phyloP scores from a whole-genome alignment of 2,797 vertebrate genomes.

The Muscicapa comitata region DNA sequence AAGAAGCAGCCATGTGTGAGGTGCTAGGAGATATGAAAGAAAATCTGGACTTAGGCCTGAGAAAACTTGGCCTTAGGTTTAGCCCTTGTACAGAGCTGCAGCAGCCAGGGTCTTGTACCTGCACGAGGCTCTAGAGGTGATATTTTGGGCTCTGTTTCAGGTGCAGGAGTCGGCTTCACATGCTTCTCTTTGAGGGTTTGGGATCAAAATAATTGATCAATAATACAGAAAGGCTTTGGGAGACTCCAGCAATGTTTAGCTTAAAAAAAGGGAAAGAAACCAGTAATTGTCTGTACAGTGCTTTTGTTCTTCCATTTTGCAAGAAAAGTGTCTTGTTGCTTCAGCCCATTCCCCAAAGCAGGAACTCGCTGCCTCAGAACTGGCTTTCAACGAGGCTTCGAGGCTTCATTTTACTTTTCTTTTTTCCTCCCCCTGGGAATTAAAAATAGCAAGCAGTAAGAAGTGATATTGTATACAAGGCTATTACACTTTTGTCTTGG shows the following conservation, averaged over 20 bases:
- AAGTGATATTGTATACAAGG: conserved; percentile 21
- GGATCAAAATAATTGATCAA: background rate
- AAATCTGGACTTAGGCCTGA: background rate
- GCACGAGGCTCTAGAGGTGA: background rate
- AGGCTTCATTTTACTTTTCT: background rate
- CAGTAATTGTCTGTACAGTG: background rate
- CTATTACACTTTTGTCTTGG: conserved; percentile 64
- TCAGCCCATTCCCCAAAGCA: background rate
- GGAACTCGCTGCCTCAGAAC: background rate
- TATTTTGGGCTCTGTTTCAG: background rate
- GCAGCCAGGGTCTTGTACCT: background rate
- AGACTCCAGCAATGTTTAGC: background rate
- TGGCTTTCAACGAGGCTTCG: accelerated
- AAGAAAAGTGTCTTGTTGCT: background rate
- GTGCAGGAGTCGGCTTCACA: accelerated
- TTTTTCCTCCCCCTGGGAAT: background rate
- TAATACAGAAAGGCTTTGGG: background rate
- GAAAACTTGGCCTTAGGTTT: background rate
- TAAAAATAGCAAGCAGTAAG: background rate
- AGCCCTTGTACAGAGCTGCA: background rate
- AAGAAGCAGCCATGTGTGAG: background rate
- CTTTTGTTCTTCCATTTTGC: conserved; percentile 30
- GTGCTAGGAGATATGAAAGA: background rate
- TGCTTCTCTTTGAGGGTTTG: background rate
- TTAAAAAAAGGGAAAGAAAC: background rate